Evolutionary conservation across 2,888 invertebrate genomes (phyloP).

Genomic region (Orchesella flavescens): DNA sequence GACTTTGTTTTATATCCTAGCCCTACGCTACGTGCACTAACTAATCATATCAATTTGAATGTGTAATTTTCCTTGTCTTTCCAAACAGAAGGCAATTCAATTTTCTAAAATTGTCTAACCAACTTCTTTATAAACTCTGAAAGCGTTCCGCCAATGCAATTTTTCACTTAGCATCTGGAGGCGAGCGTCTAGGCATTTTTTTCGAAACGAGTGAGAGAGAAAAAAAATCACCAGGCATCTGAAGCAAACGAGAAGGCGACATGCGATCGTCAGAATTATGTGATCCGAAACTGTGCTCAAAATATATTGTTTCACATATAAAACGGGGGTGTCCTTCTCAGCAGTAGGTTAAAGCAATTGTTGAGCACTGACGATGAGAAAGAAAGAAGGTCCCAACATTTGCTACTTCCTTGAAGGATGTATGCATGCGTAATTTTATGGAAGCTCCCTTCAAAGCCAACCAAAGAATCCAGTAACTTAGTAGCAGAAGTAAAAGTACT

Average conservation of each 20-base stretch:
- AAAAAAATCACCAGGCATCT: neutral
- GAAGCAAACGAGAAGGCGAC: neutral
- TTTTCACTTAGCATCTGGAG: constrained; percentile 21
- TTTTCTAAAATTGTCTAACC: neutral
- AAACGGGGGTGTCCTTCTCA: neutral
- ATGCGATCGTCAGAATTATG: neutral
- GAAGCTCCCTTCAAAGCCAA: constrained; percentile 23
- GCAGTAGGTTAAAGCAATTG: neutral
- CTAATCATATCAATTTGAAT: constrained; percentile 10
- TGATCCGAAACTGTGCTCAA: neutral
- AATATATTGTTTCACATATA: neutral
- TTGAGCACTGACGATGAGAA: too few species aligned
- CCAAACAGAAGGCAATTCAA: constrained; percentile 18
- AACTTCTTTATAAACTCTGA: constrained; percentile 9
- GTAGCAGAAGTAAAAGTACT: constrained; percentile 9
- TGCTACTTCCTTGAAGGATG: neutral
- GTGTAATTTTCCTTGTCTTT: neutral
- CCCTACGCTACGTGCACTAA: neutral
- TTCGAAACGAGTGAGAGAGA: too few species aligned
- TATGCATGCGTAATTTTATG: neutral
- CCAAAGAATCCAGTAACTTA: neutral
- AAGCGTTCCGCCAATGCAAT: neutral
- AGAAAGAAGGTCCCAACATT: neutral
- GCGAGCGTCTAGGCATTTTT: neutral
- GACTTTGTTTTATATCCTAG: neutral